phyloP scores from a whole-genome alignment of 2,888 invertebrate genomes.

The Limnephilus marmoratus region DNA sequence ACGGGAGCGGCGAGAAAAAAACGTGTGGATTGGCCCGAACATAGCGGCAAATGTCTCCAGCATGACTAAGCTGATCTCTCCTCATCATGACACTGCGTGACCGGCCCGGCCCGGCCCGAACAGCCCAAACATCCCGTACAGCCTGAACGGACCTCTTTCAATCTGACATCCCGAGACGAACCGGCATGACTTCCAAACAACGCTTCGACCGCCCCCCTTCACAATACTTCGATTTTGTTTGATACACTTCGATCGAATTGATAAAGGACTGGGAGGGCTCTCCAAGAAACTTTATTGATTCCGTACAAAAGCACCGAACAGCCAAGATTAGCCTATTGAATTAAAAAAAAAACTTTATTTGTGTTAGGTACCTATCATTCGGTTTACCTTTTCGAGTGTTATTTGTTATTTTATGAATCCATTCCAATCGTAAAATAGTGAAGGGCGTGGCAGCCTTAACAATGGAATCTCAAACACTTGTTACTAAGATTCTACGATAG shows the following conservation, averaged over 20 bases:
- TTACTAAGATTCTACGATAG: slow-evolving; percentile 31
- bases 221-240: slow-evolving; percentile 62
- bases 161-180: slow-evolving; percentile 52
- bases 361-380: slow-evolving; percentile 48
- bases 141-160: not conserved
- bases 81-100: slow-evolving; percentile 58
- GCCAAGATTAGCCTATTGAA: slow-evolving; percentile 33
- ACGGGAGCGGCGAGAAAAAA: slow-evolving; percentile 24
- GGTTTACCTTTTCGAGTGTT: slow-evolving; percentile 56
- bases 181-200: slow-evolving; percentile 51
- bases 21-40: slow-evolving; percentile 2
- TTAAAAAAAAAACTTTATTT: slow-evolving; percentile 56
- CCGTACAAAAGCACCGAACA: slow-evolving; percentile 55
- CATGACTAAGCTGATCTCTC: slow-evolving; percentile 58
- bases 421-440: slow-evolving; percentile 42
- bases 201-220: slow-evolving; percentile 4
- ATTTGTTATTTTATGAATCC: slow-evolving; percentile 38
- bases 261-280: slow-evolving; percentile 56
- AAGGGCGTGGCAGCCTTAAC: slow-evolving; percentile 38
- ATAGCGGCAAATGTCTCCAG: slow-evolving; percentile 57
- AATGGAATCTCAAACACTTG: slow-evolving; percentile 41
- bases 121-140: not conserved
- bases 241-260: slow-evolving; percentile 63
- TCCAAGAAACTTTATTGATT: slow-evolving; percentile 62
- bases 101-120: slow-evolving; percentile 34